Evolutionary conservation across 2,888 invertebrate species (phyloP).

Genomic region (Andrena flavipes): DNA sequence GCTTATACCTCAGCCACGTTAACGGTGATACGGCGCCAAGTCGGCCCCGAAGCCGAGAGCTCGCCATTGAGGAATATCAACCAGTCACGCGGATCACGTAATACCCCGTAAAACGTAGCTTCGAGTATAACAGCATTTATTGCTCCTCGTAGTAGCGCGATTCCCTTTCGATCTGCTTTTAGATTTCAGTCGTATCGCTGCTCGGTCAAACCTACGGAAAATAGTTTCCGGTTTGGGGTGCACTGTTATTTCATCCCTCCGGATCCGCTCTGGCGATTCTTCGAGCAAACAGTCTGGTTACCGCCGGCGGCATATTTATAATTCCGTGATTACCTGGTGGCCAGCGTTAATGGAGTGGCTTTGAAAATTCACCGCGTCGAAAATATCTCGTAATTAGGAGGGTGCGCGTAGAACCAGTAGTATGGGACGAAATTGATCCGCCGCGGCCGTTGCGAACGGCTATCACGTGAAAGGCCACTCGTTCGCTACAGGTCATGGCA

Average conservation of each 20-base stretch:
- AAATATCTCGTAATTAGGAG: constrained; percentile 49
- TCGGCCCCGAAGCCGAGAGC: constrained; percentile 34
- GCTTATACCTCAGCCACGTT: constrained; percentile 66
- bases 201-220: background rate
- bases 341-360: constrained; percentile 17
- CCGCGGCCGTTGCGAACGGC: constrained; percentile 57
- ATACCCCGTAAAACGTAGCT: constrained; percentile 29
- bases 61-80: constrained; percentile 56
- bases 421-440: constrained; percentile 55
- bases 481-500: constrained; percentile 30
- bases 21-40: constrained; percentile 49
- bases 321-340: constrained; percentile 3
- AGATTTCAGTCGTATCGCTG: background rate
- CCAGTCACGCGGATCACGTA: constrained; percentile 25
- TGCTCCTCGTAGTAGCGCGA: background rate
- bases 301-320: background rate
- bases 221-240: background rate
- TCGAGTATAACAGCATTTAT: background rate
- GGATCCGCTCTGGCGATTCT: background rate
- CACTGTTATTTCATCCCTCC: background rate
- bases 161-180: background rate
- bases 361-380: constrained; percentile 35
- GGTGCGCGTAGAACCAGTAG: constrained; percentile 49
- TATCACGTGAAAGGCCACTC: constrained; percentile 53
- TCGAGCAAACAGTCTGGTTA: background rate